Percentiles rank a stretch among this genome's conserved stretches.
Evolutionary conservation across 1,140 invertebrate genomes (phyloP).

Genomic region (Ceratina australensis): DNA sequence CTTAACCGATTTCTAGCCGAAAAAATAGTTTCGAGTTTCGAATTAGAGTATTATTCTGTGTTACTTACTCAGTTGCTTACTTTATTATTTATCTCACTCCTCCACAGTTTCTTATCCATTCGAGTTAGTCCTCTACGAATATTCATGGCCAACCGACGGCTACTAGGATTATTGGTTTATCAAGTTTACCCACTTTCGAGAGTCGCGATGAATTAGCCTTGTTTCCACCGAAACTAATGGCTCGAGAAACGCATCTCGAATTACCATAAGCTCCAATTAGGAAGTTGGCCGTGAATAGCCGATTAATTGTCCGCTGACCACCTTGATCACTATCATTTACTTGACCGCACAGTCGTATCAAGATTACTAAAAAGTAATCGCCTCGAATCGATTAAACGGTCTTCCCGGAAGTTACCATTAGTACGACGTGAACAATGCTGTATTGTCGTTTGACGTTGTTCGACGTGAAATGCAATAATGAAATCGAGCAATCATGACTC

Average conservation of each 20-base stretch:
- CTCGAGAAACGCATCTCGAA: conserved; percentile 25
- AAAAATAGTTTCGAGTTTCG: too few species aligned
- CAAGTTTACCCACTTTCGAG: conserved; percentile 44
- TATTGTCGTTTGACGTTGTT: too few species aligned
- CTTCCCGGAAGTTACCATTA: background rate
- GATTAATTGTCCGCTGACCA: conserved; percentile 52
- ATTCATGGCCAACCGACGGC: background rate
- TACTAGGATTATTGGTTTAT: too few species aligned
- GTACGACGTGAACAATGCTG: too few species aligned
- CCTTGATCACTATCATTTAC: conserved; percentile 50
- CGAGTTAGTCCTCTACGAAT: background rate
- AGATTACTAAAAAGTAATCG: background rate
- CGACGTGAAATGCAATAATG: too few species aligned
- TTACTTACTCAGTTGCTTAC: too few species aligned
- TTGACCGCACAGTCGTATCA: background rate
- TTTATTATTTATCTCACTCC: too few species aligned
- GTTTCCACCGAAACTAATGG: conserved; percentile 33
- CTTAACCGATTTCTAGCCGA: too few species aligned
- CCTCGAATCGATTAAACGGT: background rate
- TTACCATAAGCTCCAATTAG: conserved; percentile 63
- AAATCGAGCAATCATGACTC: too few species aligned
- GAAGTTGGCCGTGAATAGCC: conserved; percentile 44
- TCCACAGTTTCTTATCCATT: too few species aligned
- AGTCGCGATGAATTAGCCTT: conserved; percentile 44
- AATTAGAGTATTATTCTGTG: too few species aligned